phyloP scores from a whole-genome alignment of 1,140 invertebrate species.

The Pseudomyrmex dendroicus region DNA sequence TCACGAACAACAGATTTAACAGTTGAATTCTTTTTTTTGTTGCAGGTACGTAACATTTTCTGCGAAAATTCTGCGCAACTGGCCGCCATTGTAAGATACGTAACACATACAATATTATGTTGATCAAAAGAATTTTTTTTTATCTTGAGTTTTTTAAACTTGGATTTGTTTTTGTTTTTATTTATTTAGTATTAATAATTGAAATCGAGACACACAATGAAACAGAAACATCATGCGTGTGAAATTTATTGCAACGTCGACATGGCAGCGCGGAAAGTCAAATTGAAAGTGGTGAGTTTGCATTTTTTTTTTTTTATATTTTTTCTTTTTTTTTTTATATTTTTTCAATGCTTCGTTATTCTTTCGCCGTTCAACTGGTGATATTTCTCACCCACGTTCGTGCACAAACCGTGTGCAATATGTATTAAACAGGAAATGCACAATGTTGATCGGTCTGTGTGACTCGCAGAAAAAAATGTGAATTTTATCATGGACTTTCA shows the following conservation, averaged over 20 bases:
- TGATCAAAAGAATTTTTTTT: background rate
- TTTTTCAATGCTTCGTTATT: conserved; percentile 17
- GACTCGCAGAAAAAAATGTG: conserved; percentile 11
- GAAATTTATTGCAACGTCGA: conserved; percentile 1
- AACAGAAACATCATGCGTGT: background rate
- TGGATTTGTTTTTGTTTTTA: background rate
- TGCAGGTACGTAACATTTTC: conserved; percentile 64
- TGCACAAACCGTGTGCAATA: conserved; percentile 1
- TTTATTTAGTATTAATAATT: background rate
- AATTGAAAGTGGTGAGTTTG: background rate
- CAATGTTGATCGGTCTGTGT: conserved; percentile 17
- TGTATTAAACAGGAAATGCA: conserved; percentile 11
- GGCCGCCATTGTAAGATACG: too few relatives aligned
- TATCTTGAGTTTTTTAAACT: background rate
- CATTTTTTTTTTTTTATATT: background rate
- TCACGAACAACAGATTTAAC: background rate
- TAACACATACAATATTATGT: background rate
- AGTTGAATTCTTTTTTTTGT: conserved; percentile 55
- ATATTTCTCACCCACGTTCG: conserved; percentile 1
- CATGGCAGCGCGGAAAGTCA: background rate
- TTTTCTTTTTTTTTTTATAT: background rate
- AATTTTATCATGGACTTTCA: conserved; percentile 31
- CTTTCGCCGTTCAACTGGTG: background rate
- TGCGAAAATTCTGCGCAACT: too few relatives aligned
- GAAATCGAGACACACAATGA: conserved; percentile 2